Conservation (phyloP, 2,113 vertebrate genomes). For the Sapajus apella region DNA sequence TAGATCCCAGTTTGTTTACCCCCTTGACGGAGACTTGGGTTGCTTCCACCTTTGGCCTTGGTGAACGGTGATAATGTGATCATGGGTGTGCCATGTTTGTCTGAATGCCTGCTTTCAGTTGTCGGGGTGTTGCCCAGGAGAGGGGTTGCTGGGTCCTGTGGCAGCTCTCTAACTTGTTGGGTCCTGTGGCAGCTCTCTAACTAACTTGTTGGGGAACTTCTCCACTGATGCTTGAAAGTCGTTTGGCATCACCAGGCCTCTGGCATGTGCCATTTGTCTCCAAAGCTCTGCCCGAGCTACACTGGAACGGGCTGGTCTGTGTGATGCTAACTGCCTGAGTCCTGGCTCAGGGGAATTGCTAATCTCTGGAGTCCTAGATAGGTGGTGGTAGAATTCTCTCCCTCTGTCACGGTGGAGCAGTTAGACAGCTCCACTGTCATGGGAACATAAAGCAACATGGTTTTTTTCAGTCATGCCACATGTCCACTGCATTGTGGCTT, state of each 20-base stretch:
- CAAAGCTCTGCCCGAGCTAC: background rate
- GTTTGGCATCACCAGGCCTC: background rate
- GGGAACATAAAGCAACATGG: background rate
- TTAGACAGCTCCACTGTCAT: background rate
- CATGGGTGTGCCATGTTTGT: fast-evolving
- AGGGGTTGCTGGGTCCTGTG: background rate
- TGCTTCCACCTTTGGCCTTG: background rate
- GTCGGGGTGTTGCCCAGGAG: too few relatives aligned
- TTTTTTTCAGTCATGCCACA: background rate
- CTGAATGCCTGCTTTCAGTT: background rate
- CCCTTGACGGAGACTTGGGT: fast-evolving
- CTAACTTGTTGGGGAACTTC: background rate
- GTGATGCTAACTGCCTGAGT: too few relatives aligned
- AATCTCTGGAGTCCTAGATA: background rate
- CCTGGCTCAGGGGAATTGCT: background rate
- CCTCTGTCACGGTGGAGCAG: background rate
- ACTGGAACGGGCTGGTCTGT: background rate
- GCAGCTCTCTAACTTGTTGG: too few relatives aligned
- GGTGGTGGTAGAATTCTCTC: background rate
- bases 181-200: too few relatives aligned
- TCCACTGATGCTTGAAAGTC: background rate
- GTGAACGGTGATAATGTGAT: background rate
- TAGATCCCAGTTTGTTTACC: fast-evolving
- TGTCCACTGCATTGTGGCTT: background rate
- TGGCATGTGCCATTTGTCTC: background rate